Percentiles rank a stretch among this genome's conserved stretches.
Conservation (phyloP, 2,113 vertebrate genomes). For the Psittacara wagleri region DNA sequence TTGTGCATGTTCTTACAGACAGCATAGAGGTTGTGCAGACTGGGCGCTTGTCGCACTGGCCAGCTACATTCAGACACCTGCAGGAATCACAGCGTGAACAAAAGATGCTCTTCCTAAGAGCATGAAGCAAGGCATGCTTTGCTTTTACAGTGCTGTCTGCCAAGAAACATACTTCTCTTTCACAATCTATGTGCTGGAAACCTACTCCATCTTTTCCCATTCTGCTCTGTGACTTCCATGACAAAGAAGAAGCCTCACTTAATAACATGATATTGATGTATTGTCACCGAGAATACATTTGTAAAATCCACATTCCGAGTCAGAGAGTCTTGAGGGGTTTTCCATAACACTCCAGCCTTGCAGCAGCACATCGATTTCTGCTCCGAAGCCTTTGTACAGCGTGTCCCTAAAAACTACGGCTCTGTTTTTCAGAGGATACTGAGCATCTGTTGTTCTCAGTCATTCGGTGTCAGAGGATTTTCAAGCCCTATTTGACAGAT, state of each 20-base stretch:
- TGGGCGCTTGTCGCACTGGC: constrained; percentile 92
- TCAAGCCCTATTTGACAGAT: background rate
- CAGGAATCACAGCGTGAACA: background rate
- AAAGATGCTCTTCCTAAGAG: background rate
- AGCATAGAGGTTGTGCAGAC: constrained; percentile 96
- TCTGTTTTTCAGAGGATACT: background rate
- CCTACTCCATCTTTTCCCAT: background rate
- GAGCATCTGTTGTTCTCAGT: background rate
- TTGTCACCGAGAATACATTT: background rate
- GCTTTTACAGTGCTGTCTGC: background rate
- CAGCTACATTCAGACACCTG: constrained; percentile 98
- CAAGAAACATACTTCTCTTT: background rate
- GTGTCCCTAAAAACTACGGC: background rate
- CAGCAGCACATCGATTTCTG: background rate
- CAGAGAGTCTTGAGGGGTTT: background rate
- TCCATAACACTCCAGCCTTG: accelerated
- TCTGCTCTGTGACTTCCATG: background rate
- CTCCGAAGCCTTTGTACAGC: background rate
- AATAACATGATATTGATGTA: background rate
- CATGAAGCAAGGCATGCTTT: background rate
- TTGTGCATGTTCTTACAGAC: constrained; percentile 99
- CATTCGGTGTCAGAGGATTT: background rate
- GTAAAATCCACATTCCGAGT: background rate
- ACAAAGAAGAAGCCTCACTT: background rate
- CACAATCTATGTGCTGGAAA: background rate